phyloP scores from a whole-genome alignment of 1,140 invertebrate genomes.

The Drusus annulatus region DNA sequence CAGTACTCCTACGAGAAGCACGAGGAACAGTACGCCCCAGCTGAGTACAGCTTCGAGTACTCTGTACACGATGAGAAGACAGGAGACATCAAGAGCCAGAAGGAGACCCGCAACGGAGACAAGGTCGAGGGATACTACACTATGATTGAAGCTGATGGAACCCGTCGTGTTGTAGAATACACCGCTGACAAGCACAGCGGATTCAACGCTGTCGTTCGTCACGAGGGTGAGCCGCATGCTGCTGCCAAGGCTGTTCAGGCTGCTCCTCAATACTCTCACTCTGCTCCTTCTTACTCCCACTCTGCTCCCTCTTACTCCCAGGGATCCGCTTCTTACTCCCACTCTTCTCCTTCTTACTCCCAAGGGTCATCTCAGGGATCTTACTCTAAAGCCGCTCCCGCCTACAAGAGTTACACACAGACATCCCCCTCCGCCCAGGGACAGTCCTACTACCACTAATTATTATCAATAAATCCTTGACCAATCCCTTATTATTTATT shows the following conservation, averaged over 20 bases:
- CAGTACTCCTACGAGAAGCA: constrained; percentile 62
- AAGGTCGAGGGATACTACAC: constrained; percentile 72
- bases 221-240: constrained; percentile 71
- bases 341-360: no score
- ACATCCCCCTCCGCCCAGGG: constrained; percentile 55
- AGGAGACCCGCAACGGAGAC: constrained; percentile 71
- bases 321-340: not conserved
- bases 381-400: not conserved
- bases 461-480: not conserved
- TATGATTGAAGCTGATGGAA: constrained; percentile 77
- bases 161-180: constrained; percentile 80
- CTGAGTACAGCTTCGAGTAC: constrained; percentile 72
- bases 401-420: constrained; percentile 52
- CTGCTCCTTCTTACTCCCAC: constrained; percentile 33
- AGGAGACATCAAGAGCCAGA: constrained; percentile 72
- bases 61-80: constrained; percentile 72
- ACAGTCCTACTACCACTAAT: constrained; percentile 54
- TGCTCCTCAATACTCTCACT: constrained; percentile 45
- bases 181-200: constrained; percentile 81
- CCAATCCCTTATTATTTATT: constrained; percentile 45
- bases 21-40: constrained; percentile 58
- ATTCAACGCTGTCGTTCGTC: constrained; percentile 78
- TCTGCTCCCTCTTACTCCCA: constrained; percentile 14
- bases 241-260: constrained; percentile 60
- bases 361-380: no score